Evolutionary conservation across 2,113 vertebrate genomes (phyloP).

Genomic region (Malurus melanocephalus): DNA sequence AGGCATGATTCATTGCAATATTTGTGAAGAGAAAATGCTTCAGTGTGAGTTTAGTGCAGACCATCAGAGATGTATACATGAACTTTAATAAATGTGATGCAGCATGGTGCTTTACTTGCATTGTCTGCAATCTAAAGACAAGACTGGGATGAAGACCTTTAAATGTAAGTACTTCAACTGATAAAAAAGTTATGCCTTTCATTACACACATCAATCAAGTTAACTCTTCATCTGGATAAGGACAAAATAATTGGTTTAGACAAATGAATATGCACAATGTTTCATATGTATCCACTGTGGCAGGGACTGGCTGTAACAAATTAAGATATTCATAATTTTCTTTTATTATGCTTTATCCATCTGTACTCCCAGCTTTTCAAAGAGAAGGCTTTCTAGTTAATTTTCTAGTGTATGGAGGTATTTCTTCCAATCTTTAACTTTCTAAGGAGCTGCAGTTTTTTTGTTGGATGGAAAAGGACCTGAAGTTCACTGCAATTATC

Average conservation of each 20-base stretch:
- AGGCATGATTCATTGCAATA: not conserved
- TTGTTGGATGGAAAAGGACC: not conserved
- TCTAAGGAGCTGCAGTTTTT: not conserved
- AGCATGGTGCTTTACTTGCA: not conserved
- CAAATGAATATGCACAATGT: not conserved
- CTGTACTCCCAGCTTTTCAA: not conserved
- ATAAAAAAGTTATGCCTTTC: not conserved
- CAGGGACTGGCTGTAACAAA: not conserved
- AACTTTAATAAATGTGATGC: not conserved
- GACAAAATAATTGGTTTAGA: not conserved
- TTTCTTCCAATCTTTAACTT: not conserved
- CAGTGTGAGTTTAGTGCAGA: not conserved
- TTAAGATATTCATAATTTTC: not conserved
- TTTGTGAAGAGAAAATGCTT: not conserved
- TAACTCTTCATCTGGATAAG: not conserved
- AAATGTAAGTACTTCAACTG: not conserved
- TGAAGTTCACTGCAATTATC: not conserved
- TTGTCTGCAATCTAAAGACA: not conserved
- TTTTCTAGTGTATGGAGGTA: not conserved
- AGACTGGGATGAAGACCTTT: not conserved
- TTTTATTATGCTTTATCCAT: not conserved
- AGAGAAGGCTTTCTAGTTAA: not conserved
- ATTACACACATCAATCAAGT: not conserved
- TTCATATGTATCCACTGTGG: not conserved
- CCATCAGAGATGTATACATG: not conserved